Percentiles rank a stretch among this genome's conserved stretches.
Conservation (phyloP, 1,140 invertebrate species). For the Antheraea pernyi region DNA sequence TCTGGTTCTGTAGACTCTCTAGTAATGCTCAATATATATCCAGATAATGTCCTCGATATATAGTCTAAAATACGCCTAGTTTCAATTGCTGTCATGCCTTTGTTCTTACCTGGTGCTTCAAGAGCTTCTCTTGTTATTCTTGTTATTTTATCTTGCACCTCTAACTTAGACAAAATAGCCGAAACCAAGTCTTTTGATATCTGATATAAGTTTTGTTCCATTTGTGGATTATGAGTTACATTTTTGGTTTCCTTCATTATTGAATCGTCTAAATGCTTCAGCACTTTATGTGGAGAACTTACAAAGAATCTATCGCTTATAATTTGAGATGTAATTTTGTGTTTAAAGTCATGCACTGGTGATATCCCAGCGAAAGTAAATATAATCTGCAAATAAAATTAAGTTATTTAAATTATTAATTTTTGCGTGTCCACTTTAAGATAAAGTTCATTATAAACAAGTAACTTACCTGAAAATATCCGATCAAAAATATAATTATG, state of each 20-base stretch:
- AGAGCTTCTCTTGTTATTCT: conserved; percentile 66
- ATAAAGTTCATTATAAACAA: background rate
- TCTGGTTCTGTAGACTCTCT: conserved; percentile 66
- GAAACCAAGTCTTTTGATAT: conserved; percentile 67
- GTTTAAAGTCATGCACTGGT: conserved; percentile 60
- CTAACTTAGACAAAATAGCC: conserved; percentile 60
- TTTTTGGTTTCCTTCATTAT: conserved; percentile 62
- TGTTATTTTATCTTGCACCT: conserved; percentile 70
- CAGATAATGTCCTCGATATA: conserved; percentile 64
- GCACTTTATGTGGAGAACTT: conserved; percentile 54
- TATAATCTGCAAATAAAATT: conserved; percentile 34
- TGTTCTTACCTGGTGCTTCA: conserved; percentile 63
- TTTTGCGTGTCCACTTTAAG: background rate
- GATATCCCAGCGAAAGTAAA: conserved; percentile 49
- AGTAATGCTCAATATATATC: conserved; percentile 63
- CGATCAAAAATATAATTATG: background rate
- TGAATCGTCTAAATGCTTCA: conserved; percentile 59
- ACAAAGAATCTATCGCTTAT: conserved; percentile 41
- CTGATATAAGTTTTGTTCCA: conserved; percentile 65
- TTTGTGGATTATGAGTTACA: conserved; percentile 64
- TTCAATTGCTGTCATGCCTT: conserved; percentile 70
- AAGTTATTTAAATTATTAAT: background rate
- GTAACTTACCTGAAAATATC: conserved; percentile 15
- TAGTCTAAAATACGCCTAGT: conserved; percentile 70
- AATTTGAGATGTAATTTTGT: conserved; percentile 42